These are phyloP conservation scores for Endotricha flammealis DNA, from an alignment of 2,888 invertebrate genomes.

Conservation along the genomic window DNA sequence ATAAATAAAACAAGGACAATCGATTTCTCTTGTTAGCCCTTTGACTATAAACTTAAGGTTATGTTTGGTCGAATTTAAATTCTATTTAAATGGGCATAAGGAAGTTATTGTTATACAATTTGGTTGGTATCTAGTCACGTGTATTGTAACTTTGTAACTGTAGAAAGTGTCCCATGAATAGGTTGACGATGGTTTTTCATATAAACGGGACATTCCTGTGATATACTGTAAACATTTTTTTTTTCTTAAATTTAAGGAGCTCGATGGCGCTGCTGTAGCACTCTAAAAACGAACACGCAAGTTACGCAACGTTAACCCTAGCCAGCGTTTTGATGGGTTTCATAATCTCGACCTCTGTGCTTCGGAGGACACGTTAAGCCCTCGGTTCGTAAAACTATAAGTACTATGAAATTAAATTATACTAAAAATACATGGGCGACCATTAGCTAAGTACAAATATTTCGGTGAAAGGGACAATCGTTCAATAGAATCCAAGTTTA, in stretches of 20 bases:
- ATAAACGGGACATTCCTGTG: not conserved
- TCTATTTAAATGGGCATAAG: slow-evolving; percentile 34
- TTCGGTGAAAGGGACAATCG: slow-evolving; percentile 3
- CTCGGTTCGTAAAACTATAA: no score
- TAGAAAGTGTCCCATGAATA: slow-evolving; percentile 63
- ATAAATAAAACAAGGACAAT: slow-evolving; percentile 48
- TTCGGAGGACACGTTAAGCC: no score
- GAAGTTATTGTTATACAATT: slow-evolving; percentile 39
- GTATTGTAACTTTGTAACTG: slow-evolving; percentile 32
- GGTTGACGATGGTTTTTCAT: slow-evolving; percentile 30
- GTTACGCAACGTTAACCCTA: no score
- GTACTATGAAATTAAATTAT: no score
- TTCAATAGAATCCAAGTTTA: slow-evolving; percentile 11
- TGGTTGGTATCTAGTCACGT: slow-evolving; percentile 49
- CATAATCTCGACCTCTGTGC: no score
- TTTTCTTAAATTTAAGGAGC: no score
- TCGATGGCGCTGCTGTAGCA: no score
- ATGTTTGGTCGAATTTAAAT: slow-evolving; percentile 32
- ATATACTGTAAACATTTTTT: no score
- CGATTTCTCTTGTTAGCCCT: slow-evolving; percentile 56
- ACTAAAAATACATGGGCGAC: no score
- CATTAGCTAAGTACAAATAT: no score
- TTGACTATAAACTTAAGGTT: slow-evolving; percentile 31
- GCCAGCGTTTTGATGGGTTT: no score
- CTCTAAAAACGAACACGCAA: no score